phyloP scores from a whole-genome alignment of 1,140 invertebrate genomes.

The Leguminivora glycinivorella region DNA sequence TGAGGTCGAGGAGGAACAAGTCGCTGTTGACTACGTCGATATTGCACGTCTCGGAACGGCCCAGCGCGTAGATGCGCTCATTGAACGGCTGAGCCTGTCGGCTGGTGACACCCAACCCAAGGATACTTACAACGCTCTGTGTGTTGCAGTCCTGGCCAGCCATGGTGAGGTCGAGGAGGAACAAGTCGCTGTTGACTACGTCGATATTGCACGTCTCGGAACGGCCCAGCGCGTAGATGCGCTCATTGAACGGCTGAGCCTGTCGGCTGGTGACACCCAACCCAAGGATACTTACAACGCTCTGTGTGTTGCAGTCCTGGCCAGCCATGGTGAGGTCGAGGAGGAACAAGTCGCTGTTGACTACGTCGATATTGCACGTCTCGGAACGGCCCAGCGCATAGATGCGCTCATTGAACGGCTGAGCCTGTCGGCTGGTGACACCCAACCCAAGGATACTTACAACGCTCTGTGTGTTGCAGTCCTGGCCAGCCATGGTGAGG shows the following conservation, averaged over 20 bases:
- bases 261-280: too few relatives aligned
- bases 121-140: conserved; percentile 86
- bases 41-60: too few relatives aligned
- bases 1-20: too few relatives aligned
- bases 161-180: conserved; percentile 95
- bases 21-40: too few relatives aligned
- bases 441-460: conserved; percentile 83
- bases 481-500: too few relatives aligned
- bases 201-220: conserved; percentile 97
- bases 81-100: too few relatives aligned
- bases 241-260: conserved; percentile 96
- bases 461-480: conserved; percentile 93
- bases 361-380: conserved; percentile 96
- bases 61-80: too few relatives aligned
- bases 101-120: too few relatives aligned
- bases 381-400: conserved; percentile 95
- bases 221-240: conserved; percentile 94
- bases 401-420: conserved; percentile 96
- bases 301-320: conserved; percentile 94
- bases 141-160: conserved; percentile 94
- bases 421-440: too few relatives aligned
- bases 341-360: conserved; percentile 94
- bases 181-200: conserved; percentile 94
- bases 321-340: conserved; percentile 95
- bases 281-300: conserved; percentile 85